Evolutionary conservation across 2,888 invertebrate species (phyloP).

Genomic region (Eupeodes latifasciatus): DNA sequence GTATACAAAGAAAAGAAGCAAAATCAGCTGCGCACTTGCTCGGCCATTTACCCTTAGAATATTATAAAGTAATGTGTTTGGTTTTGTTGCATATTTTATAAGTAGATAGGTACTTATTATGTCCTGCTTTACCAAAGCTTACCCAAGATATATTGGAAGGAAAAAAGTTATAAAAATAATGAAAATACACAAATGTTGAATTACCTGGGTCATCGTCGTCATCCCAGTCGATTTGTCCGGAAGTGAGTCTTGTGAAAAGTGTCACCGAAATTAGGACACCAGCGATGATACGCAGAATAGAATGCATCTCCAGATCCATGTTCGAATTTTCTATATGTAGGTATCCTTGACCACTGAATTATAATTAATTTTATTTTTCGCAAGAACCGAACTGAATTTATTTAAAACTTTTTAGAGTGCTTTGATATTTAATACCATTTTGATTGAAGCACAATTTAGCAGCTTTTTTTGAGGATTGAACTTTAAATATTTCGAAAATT

Average conservation of each 20-base stretch:
- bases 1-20: too few relatives aligned
- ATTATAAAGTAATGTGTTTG: conserved; percentile 11
- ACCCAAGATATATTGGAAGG: conserved; percentile 8
- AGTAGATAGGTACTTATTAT: too few relatives aligned
- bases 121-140: too few relatives aligned
- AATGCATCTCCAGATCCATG: conserved; percentile 78
- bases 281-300: conserved; percentile 78
- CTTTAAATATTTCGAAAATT: neutral
- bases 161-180: conserved; percentile 2
- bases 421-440: conserved; percentile 8
- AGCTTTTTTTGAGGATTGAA: neutral
- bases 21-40: conserved; percentile 28
- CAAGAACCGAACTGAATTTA: neutral
- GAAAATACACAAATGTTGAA: conserved; percentile 67
- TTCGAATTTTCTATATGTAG: conserved; percentile 19
- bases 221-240: conserved; percentile 85
- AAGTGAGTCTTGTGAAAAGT: conserved; percentile 81
- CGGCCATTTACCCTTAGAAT: conserved; percentile 68
- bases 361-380: conserved; percentile 30
- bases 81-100: neutral
- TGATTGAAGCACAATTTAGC: neutral
- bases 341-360: conserved; percentile 27
- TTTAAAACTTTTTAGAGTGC: neutral
- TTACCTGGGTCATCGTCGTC: conserved; percentile 85
- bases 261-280: conserved; percentile 80